phyloP scores from a whole-genome alignment of 2,797 vertebrate species.

The Pantherophis alleghaniensis region DNA sequence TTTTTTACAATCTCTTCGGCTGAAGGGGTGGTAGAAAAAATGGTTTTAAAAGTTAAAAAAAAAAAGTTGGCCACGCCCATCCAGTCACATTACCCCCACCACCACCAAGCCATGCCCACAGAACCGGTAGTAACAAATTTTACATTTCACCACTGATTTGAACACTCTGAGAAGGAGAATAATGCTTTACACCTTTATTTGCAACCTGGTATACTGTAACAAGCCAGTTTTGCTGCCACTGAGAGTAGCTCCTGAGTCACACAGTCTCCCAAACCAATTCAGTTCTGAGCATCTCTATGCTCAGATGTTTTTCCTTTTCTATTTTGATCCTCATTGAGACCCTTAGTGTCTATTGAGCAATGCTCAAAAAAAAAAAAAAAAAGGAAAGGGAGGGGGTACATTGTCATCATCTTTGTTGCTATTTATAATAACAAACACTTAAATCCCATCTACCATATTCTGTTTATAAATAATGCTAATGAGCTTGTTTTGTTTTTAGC shows the following conservation, averaged over 20 bases:
- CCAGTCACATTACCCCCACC: too few species aligned
- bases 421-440: constrained; percentile 11
- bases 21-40: too few species aligned
- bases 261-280: not conserved
- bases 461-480: constrained; percentile 55
- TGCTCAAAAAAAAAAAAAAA: constrained; percentile 26
- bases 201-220: not conserved
- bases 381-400: not conserved
- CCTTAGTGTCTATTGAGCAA: not conserved
- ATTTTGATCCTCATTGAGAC: not conserved
- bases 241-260: not conserved
- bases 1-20: too few species aligned
- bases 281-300: constrained; percentile 22
- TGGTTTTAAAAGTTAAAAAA: too few species aligned
- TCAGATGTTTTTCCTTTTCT: constrained; percentile 40
- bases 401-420: constrained; percentile 7
- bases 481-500: constrained; percentile 63
- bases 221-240: not conserved
- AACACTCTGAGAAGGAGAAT: not conserved
- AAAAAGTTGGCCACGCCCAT: too few species aligned
- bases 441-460: constrained; percentile 43
- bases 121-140: too few species aligned
- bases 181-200: not conserved
- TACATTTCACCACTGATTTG: not conserved
- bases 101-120: too few species aligned